Evolutionary conservation across 2,888 invertebrate genomes (phyloP), one percentile per base, ranked within the genome.

Genomic region (Crossocerus cetratus): DNA sequence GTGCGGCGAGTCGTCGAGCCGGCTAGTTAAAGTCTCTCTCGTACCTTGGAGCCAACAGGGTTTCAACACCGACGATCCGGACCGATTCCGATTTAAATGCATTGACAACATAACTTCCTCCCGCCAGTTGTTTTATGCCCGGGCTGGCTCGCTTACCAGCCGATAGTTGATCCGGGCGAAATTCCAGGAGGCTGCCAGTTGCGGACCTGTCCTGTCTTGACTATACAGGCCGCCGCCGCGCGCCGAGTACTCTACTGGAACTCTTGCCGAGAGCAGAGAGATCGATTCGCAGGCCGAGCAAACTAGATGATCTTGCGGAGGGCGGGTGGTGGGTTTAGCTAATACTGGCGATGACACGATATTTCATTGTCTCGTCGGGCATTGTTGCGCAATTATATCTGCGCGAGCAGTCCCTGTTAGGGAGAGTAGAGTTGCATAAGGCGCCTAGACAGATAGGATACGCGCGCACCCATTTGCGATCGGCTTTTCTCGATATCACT

Each of bases 321-420:
- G 49, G 49, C 1, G 3, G 49, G 2, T n/a, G 14, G 3, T 16
- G 16, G 16, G 56, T 21, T n/a, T 53, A 60, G 58, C 21, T 65
- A 42, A 59, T 49, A 54, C 42, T 55, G 57, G 64, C 73, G 71
- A 80, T 80, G 73, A 72, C 75, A 75, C 74, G 77, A 77, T 72
- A 80, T 80, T 80, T 80, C 77, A 80, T 80, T 80, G 80, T 80
- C 71, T 62, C 67, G 57, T 64, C 58, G 66, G 43, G 73, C 55
- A 69, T 70, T 65, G 75, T 80, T 80, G 73, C 75, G 75, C 76
- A 80, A 80, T 80, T 80, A 80, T 80, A 80, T 80, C 71, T 73
- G n/a, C 65, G 64, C 42, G 53, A 55, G 69, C 69, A 58, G 68
- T 70, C 74, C 75, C 61, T 72, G 71, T 70, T 66, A 63, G 75